Base-by-base conservation (phyloP, 2,888 invertebrate genomes). In the Dilophus febrilis region DNA sequence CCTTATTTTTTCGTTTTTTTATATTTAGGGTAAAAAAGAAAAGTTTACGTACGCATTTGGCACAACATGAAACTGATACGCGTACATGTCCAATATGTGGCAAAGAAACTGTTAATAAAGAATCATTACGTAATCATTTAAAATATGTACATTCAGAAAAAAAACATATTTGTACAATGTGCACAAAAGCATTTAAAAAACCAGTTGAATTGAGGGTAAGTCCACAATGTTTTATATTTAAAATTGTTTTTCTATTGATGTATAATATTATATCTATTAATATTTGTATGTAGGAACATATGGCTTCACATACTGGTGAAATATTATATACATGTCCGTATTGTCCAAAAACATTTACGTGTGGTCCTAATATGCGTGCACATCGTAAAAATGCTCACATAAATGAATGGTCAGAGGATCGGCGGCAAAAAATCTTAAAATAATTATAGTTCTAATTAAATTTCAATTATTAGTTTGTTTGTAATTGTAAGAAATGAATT, bases 281-380 rank as follows among this genome's bases (percentile, higher is more conserved):
- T n/a, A n/a, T n/a, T n/a, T n/a, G n/a, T n/a, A n/a, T 46, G 29
- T 52, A 59, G 57, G 59, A 59, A 39, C 59, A 59, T 42, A 52
- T 56, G 52, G 54, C 58, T 16, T 53, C 54, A 4, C 58, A 58
- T 16, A 57, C 56, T 1, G 51, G 53, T 3, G 56, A 53, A 41
- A 51, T 51, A 16, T 40, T 57, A 14, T 57, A 57, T 40, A 53
- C 53, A 4, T 58, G 57, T 40, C 51, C 52, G n/a, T 55, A 54
- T 44, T 58, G 58, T 35, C 53, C 54, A 12, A 54, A 54, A 46
- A 57, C 56, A 6, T 58, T 57, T 39, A 55, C 54, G 38, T 56
- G 55, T 12, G 54, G 54, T 45, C 54, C 52, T 2, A 58, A 57
- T 41, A 54, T 57, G 55, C 53, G 57, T 43, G 50, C 54, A 2